phyloP scores from a whole-genome alignment of 2,113 vertebrate genomes.

The Megalops atlanticus region DNA sequence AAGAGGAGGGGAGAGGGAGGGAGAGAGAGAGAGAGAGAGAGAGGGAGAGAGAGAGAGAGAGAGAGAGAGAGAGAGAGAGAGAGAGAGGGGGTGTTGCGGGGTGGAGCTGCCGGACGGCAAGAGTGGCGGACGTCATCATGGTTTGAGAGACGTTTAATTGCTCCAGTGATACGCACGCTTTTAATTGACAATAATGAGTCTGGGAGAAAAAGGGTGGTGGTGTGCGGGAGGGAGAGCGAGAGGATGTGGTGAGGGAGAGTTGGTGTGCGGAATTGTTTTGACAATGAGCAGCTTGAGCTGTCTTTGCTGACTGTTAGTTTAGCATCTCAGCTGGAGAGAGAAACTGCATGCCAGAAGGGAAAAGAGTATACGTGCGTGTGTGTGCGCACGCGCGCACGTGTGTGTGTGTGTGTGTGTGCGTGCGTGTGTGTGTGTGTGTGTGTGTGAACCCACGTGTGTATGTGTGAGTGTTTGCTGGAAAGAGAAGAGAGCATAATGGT shows the following conservation, averaged over 20 bases:
- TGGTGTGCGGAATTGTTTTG: not conserved
- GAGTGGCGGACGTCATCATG: not conserved
- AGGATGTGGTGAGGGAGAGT: not conserved
- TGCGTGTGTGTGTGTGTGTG: not conserved
- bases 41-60: not conserved
- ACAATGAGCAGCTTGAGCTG: slow-evolving; percentile 15
- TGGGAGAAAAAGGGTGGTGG: too few relatives aligned
- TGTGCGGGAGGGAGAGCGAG: too few relatives aligned
- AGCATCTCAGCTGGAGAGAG: slow-evolving; percentile 3
- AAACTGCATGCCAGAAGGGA: too few relatives aligned
- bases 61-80: not conserved
- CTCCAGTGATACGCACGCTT: not conserved
- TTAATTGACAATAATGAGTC: not conserved
- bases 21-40: not conserved
- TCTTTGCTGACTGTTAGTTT: slow-evolving; percentile 24
- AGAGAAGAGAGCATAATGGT: slow-evolving; percentile 12
- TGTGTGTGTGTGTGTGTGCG: not conserved
- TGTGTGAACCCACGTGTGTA: too few relatives aligned
- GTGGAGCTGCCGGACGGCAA: not conserved
- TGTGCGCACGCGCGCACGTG: not conserved
- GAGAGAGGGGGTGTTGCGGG: slow-evolving; percentile 16
- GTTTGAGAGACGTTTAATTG: not conserved
- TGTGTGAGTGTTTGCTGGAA: not conserved
- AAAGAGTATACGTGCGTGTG: too few relatives aligned
- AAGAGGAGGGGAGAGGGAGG: not conserved